A percentile compares a stretch with the other conserved stretches of the same genome.
phyloP scores from a whole-genome alignment of 2,113 vertebrate genomes.

The Glaucomys volans region DNA sequence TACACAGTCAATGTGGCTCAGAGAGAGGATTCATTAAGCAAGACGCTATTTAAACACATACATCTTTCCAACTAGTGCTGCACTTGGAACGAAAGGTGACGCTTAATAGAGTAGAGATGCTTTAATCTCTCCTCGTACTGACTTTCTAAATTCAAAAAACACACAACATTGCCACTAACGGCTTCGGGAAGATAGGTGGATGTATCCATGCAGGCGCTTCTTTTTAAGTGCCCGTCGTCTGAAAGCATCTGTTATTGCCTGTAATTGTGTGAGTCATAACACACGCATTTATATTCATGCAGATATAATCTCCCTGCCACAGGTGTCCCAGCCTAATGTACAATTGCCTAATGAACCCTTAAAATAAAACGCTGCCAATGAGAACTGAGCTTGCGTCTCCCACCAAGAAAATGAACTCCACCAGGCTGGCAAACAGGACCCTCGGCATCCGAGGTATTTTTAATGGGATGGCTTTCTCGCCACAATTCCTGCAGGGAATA shows the following conservation, averaged over 20 bases:
- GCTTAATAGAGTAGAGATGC: constrained; percentile 40
- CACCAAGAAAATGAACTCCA: constrained; percentile 70
- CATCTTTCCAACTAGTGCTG: background rate
- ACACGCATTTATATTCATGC: constrained; percentile 22
- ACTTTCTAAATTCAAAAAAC: constrained; percentile 75
- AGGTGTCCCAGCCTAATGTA: constrained; percentile 63
- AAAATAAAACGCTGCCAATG: constrained; percentile 45
- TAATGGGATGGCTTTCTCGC: constrained; percentile 59
- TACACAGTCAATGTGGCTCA: constrained; percentile 55
- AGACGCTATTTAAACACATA: constrained; percentile 62
- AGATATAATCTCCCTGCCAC: constrained; percentile 45
- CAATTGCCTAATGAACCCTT: constrained; percentile 57
- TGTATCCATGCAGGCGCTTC: background rate
- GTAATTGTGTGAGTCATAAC: background rate
- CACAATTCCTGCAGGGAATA: constrained; percentile 69
- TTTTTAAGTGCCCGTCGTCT: constrained; percentile 37
- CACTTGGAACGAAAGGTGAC: constrained; percentile 52
- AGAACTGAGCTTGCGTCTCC: background rate
- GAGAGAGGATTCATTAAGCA: constrained; percentile 71
- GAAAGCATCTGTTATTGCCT: constrained; percentile 40
- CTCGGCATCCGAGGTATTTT: background rate
- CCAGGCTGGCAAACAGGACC: constrained; percentile 61
- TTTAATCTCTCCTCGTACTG: constrained; percentile 45
- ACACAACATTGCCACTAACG: background rate
- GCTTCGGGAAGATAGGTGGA: constrained; percentile 64